These are phyloP conservation scores for Nephrocerus scutellatus DNA, from an alignment of 2,888 invertebrate species.

Conservation along the genomic window DNA sequence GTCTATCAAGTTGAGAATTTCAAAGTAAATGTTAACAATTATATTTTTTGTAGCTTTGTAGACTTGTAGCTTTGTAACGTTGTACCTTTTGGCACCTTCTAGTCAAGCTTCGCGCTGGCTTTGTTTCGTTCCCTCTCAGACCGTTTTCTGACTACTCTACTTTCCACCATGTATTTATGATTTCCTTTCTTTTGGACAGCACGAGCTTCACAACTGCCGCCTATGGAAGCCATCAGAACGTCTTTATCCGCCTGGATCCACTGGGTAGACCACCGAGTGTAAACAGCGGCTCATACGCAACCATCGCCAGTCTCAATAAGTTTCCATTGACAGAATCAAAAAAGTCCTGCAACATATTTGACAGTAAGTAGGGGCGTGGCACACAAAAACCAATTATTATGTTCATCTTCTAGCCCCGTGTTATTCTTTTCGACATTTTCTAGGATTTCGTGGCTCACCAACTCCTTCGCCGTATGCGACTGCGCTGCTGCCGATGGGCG, in stretches of 20 bases:
- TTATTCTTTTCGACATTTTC: conserved; percentile 9
- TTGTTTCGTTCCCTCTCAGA: too few relatives aligned
- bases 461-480: conserved; percentile 69
- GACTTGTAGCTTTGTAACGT: too few relatives aligned
- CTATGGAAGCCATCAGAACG: conserved; percentile 69
- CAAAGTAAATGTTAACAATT: too few relatives aligned
- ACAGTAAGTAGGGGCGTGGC: conserved; percentile 32
- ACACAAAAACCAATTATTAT: background rate
- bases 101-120: too few relatives aligned
- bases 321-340: conserved; percentile 53
- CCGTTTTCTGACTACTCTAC: too few relatives aligned
- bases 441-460: conserved; percentile 44
- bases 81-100: too few relatives aligned
- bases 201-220: conserved; percentile 72
- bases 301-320: conserved; percentile 74
- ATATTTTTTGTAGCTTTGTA: too few relatives aligned
- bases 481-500: conserved; percentile 53
- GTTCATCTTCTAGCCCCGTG: background rate
- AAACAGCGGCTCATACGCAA: conserved; percentile 72
- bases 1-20: too few relatives aligned
- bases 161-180: too few relatives aligned
- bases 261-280: conserved; percentile 66
- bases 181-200: too few relatives aligned
- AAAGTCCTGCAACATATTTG: conserved; percentile 45
- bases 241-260: conserved; percentile 67